Conservation (phyloP, 2,888 invertebrate species). For the Ormyrus rosae region DNA sequence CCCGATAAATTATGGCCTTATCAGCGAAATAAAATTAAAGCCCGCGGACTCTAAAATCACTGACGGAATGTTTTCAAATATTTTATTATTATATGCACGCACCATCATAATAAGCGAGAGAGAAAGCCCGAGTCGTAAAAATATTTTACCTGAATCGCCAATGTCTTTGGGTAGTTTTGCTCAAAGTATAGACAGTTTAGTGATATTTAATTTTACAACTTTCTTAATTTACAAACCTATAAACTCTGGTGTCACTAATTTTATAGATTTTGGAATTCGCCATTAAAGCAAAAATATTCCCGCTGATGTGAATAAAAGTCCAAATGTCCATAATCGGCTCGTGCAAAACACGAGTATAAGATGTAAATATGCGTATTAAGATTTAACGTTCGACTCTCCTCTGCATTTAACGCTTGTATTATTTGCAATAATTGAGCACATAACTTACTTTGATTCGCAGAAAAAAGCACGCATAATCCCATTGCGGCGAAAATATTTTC, state of each 20-base stretch:
- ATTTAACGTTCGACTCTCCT: neutral
- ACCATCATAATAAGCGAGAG: slow-evolving; percentile 21
- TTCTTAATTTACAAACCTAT: slow-evolving; percentile 42
- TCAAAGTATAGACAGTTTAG: slow-evolving; percentile 46
- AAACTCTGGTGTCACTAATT: slow-evolving; percentile 48
- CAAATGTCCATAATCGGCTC: slow-evolving; percentile 45
- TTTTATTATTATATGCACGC: slow-evolving; percentile 41
- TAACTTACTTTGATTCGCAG: neutral
- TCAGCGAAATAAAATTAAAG: slow-evolving; percentile 38
- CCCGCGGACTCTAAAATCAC: neutral
- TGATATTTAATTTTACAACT: slow-evolving; percentile 49
- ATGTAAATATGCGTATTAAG: neutral
- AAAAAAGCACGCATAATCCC: neutral
- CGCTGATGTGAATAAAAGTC: slow-evolving; percentile 24
- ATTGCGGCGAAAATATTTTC: no score
- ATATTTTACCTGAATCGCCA: slow-evolving; percentile 40
- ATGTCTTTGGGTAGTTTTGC: slow-evolving; percentile 14
- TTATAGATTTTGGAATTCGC: slow-evolving; percentile 49
- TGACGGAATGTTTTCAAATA: slow-evolving; percentile 26
- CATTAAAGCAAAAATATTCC: slow-evolving; percentile 35
- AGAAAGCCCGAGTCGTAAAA: slow-evolving; percentile 36
- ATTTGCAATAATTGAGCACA: slow-evolving; percentile 28
- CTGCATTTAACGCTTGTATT: slow-evolving; percentile 7
- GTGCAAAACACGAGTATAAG: slow-evolving; percentile 10
- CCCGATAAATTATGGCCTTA: slow-evolving; percentile 46